These are phyloP conservation scores for Labia minor DNA, from an alignment of 2,888 invertebrate genomes.

Conservation along the genomic window DNA sequence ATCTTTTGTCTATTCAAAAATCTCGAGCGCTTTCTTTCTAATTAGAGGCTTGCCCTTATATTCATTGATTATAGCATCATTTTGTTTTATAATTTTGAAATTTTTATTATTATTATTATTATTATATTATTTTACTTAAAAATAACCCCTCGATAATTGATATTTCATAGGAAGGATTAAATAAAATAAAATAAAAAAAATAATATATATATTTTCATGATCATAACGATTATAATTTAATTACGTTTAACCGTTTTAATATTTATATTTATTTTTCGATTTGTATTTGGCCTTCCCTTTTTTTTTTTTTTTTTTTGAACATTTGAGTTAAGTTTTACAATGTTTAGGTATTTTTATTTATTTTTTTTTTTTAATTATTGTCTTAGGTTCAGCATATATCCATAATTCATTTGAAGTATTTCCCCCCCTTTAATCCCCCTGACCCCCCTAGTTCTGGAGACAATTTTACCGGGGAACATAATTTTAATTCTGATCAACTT, in stretches of 20 bases:
- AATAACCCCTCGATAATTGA: too few species aligned
- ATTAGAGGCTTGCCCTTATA: not conserved
- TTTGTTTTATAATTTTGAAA: not conserved
- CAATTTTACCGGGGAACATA: slow-evolving; percentile 29
- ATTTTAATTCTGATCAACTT: too few species aligned
- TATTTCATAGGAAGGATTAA: not conserved
- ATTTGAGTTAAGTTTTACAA: too few species aligned
- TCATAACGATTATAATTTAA: slow-evolving; percentile 4
- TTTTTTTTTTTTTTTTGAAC: too few species aligned
- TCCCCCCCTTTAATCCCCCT: slow-evolving; percentile 25
- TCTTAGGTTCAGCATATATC: not conserved
- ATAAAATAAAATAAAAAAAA: not conserved
- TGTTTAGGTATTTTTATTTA: too few species aligned
- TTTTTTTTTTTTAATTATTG: not conserved
- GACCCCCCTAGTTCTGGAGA: slow-evolving; percentile 32
- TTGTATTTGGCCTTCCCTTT: too few species aligned
- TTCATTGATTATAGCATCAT: not conserved
- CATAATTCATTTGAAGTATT: slow-evolving; percentile 7
- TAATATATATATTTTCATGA: not conserved
- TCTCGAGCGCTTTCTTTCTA: not conserved
- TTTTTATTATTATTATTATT: not conserved
- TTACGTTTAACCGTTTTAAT: not conserved
- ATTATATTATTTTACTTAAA: not conserved
- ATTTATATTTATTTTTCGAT: too few species aligned
- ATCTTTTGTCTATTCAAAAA: not conserved